Base-by-base conservation (phyloP, 35 echinoderm and acorn worm species). In the Lytechinus variegatus region DNA sequence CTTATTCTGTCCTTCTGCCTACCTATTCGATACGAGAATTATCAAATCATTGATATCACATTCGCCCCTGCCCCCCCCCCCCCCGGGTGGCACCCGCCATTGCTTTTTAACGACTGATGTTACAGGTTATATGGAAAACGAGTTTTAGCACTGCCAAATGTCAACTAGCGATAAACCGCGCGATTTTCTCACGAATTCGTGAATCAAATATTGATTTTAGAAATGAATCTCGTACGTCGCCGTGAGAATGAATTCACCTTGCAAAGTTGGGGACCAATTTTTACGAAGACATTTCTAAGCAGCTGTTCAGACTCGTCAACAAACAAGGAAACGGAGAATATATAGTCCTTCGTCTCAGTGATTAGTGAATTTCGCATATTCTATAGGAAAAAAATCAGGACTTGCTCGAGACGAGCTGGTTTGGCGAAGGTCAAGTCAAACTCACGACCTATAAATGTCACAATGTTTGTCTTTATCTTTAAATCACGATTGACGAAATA, bases 391-490 rank as follows among this genome's bases (percentile, higher is more conserved):
- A 79, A 24, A 79, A 24, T 79, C 56, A 11, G 56, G 56, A 58
- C 7, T 58, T 58, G 56, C 13, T 10, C 19, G n/a, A 79, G 66
- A n/a, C 66, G 24, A 79, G 66, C 24, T 24, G 66, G 66, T 79
- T 79, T 7, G n/a, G 16, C 24, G 66, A n/a, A 79, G 66, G 66
- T 79, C 66, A 79, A 6, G 19, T 79, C n/a, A n/a, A 79, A 79
- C n/a, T 79, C 66, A 7, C n/a, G n/a, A 79, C 66, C 66, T 79
- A n/a, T 79, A 79, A 79, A 79, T n/a, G 66, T 79, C 66, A 79
- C 19, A 19, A 24, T n/a, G 66, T 79, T 24, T 79, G 66, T 24
- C 66, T 24, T 79, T 79, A 6, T 79, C n/a, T 24, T 24, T 79
- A 79, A 79, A 79, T 79, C 66, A 79, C n/a, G 33, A n/a, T 21